These are phyloP conservation scores for Vulpes vulpes DNA, from an alignment of 2,113 vertebrate genomes.

Conservation along the genomic window DNA sequence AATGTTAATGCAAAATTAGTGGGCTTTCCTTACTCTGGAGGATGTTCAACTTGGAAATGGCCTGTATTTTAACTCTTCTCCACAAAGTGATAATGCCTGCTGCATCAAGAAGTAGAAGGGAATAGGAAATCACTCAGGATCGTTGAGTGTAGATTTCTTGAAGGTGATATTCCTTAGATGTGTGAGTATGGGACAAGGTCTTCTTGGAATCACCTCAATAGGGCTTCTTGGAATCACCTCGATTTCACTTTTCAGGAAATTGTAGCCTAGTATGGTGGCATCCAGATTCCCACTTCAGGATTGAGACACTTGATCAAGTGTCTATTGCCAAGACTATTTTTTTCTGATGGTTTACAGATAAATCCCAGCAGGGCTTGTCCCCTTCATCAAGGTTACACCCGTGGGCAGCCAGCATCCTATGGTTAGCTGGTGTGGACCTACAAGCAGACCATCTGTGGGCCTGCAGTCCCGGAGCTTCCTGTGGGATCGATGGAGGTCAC, in stretches of 20 bases:
- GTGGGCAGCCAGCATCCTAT: no score
- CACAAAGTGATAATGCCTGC: neutral
- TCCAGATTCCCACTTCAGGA: neutral
- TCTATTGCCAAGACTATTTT: neutral
- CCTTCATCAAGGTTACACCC: neutral
- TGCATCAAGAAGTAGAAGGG: neutral
- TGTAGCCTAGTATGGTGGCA: no score
- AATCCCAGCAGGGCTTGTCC: neutral
- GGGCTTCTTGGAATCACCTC: neutral
- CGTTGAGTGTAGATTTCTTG: neutral
- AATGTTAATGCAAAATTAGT: neutral
- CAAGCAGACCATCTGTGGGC: neutral
- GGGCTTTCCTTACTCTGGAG: neutral
- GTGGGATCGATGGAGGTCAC: neutral
- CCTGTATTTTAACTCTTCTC: neutral
- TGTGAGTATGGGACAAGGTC: neutral
- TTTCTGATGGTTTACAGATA: neutral
- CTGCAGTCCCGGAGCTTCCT: neutral
- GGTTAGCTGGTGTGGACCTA: neutral
- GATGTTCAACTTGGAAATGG: neutral
- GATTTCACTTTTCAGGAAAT: neutral
- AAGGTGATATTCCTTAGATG: neutral
- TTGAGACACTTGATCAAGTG: neutral
- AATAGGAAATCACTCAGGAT: neutral
- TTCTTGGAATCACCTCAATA: neutral